Evolutionary conservation across 2,113 vertebrate species (phyloP), one percentile per base, ranked within the genome.

Genomic region (Suricata suricatta): DNA sequence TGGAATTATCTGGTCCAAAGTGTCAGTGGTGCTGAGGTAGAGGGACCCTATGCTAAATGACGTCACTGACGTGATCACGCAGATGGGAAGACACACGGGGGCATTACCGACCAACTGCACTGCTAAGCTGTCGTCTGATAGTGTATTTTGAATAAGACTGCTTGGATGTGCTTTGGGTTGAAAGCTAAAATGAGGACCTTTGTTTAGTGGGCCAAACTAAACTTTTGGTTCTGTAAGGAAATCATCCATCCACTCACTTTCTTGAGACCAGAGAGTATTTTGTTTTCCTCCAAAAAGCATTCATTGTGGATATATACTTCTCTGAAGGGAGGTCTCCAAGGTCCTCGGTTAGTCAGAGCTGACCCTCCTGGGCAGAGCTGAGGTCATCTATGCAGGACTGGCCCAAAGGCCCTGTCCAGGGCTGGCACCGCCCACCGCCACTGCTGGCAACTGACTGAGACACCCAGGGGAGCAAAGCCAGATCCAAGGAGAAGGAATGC

Each of bases 301-400:
- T 25, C 71, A 64, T 19, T 60, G 66, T 91, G n/a, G 27, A 64
- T 19, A 72, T 16, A 27, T 27, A 31, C 8, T 66, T 66, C 12
- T 92, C 23, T 87, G 41, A 79, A 63, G 41, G 41, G 13, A 60
- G 31, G 71, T 41, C 57, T 84, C 44, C 27, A 19, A 23, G 47
- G 64, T 38, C 71, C 29, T 64, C 5, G 0, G 15, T 2, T 0
- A 16, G 33, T n/a, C 54, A 87, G 41, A 0, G 0, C 0, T 35
- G 44, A 47, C 17, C 29, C 1, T 0, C 54, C 2, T 3, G 54
- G 50, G 25, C 29, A 27, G 4, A 77, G 47, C 17, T 74, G 29
- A 63, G 31, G 33, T 15, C 5, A 57, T 71, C 23, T 1, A 13
- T 7, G 9, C 0, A 14, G 80, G 33, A 9, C 17, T 21, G 14